A percentile compares a stretch with the other conserved stretches of the same genome.
Conservation (phyloP, 2,113 vertebrate genomes). For the Malaclemys terrapin region DNA sequence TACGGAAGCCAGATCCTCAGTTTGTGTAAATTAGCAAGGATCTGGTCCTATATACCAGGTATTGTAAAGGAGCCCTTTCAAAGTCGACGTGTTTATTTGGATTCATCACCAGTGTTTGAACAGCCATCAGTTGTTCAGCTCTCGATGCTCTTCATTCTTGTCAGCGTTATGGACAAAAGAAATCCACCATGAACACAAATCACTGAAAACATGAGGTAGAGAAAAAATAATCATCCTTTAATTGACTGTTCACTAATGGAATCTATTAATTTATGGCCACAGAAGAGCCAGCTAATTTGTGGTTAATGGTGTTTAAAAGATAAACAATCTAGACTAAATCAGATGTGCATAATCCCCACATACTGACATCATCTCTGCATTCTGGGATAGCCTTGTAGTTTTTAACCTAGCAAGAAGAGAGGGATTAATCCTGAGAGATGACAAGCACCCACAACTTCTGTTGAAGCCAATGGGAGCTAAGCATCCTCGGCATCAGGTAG, state of each 20-base stretch:
- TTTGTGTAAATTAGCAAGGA: neutral
- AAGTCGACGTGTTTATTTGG: neutral
- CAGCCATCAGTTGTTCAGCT: neutral
- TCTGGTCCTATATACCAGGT: neutral
- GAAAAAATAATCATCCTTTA: conserved; percentile 62
- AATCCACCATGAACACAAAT: neutral
- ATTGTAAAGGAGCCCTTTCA: neutral
- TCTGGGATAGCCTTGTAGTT: neutral
- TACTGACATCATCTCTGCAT: neutral
- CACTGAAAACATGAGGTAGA: neutral
- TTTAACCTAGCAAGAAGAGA: neutral
- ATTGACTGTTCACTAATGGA: conserved; percentile 74
- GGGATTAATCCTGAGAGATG: neutral
- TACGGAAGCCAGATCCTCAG: neutral
- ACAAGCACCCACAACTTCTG: neutral
- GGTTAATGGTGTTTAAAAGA: conserved; percentile 76
- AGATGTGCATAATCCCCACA: neutral
- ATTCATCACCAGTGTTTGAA: accelerated
- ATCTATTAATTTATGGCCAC: conserved; percentile 72
- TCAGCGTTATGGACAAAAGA: neutral
- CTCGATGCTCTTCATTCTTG: neutral
- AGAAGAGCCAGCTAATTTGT: conserved; percentile 74
- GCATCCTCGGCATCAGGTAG: neutral
- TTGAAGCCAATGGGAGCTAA: accelerated
- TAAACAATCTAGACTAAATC: conserved; percentile 66